phyloP scores from a whole-genome alignment of 2,888 invertebrate genomes.

The Aricia artaxerxes region DNA sequence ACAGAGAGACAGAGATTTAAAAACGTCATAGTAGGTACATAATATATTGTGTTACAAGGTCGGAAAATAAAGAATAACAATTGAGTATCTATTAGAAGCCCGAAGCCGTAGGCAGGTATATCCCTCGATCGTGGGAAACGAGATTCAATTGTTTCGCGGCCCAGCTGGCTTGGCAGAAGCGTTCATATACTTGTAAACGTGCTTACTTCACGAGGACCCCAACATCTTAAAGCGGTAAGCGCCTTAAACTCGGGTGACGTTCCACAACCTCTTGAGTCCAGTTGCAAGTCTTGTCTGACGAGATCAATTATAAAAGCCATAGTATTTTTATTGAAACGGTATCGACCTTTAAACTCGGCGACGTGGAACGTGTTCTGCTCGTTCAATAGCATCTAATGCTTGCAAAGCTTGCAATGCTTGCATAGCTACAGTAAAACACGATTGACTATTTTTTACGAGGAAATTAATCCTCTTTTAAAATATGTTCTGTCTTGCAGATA shows the following conservation, averaged over 20 bases:
- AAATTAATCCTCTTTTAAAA: background rate
- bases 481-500: background rate
- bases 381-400: background rate
- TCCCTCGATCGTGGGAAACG: background rate
- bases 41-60: background rate
- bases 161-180: too few species aligned
- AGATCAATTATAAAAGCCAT: background rate
- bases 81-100: background rate
- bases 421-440: constrained; percentile 13
- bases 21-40: background rate
- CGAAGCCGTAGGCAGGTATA: background rate
- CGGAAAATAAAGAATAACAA: constrained; percentile 3
- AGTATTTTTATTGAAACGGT: constrained; percentile 18
- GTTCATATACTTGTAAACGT: too few species aligned
- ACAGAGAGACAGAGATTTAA: background rate
- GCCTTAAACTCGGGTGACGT: too few species aligned
- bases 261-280: too few species aligned
- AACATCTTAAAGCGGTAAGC: too few species aligned
- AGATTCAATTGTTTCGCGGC: too few species aligned
- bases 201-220: too few species aligned
- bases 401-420: constrained; percentile 14
- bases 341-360: constrained; percentile 1
- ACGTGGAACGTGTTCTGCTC: constrained; percentile 24
- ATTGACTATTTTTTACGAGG: constrained; percentile 1
- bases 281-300: too few species aligned